A percentile compares a stretch with the other conserved stretches of the same genome.
Evolutionary conservation across 2,797 vertebrate genomes (phyloP).

Genomic region (Enteromius treurensis): DNA sequence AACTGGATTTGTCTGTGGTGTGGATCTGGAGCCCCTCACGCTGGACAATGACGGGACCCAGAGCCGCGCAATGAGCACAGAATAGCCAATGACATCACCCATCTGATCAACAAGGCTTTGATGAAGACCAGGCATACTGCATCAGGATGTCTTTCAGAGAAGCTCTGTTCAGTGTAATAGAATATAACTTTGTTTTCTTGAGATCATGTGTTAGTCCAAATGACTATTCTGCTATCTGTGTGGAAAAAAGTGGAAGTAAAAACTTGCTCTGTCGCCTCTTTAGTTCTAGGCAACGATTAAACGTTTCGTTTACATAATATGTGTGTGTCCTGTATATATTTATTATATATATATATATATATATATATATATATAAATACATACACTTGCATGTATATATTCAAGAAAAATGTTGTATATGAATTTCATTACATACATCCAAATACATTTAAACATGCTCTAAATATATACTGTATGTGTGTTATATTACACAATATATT

Average conservation of each 20-base stretch:
- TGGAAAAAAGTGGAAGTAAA: neutral
- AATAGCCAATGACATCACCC: constrained; percentile 34
- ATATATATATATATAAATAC: too few relatives aligned
- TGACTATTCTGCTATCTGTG: neutral
- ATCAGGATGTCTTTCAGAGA: constrained; percentile 4
- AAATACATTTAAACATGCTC: too few relatives aligned
- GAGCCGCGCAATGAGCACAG: constrained; percentile 12
- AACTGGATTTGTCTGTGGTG: constrained; percentile 51
- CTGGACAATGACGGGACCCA: neutral
- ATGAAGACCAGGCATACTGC: constrained; percentile 13
- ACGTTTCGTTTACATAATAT: too few relatives aligned
- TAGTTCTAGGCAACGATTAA: too few relatives aligned
- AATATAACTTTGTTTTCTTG: constrained; percentile 18
- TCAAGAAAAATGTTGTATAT: too few relatives aligned
- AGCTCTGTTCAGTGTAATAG: constrained; percentile 7
- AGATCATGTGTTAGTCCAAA: neutral
- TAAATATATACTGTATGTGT: too few relatives aligned
- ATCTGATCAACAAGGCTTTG: constrained; percentile 19
- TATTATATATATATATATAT: too few relatives aligned
- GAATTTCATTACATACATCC: too few relatives aligned
- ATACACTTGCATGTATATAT: too few relatives aligned
- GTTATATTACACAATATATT: too few relatives aligned
- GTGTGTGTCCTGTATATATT: too few relatives aligned
- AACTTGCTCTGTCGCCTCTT: neutral
- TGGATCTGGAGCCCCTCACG: constrained; percentile 70